A percentile compares a stretch with the other conserved stretches of the same genome.
These are phyloP conservation scores for Phaethornis superciliosus DNA, from an alignment of 2,113 vertebrate genomes.

Conservation along the genomic window DNA sequence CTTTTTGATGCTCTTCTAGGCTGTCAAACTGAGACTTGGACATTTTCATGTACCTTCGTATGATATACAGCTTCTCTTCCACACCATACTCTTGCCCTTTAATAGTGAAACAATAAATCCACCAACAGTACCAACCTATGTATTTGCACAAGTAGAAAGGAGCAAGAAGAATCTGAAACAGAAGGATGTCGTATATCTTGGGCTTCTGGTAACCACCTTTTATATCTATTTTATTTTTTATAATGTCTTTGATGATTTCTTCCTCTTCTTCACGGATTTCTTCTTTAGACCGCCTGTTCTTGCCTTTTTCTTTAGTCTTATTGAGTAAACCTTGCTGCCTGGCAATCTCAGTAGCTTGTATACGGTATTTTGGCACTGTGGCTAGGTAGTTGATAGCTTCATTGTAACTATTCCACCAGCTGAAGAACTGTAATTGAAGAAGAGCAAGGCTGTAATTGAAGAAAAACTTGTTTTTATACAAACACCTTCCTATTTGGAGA, in stretches of 20 bases:
- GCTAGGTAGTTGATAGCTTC: slow-evolving; percentile 95
- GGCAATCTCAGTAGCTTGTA: slow-evolving; percentile 93
- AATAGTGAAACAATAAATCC: slow-evolving; percentile 92
- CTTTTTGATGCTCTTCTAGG: slow-evolving; percentile 85
- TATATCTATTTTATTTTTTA: slow-evolving; percentile 98
- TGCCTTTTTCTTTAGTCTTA: slow-evolving; percentile 92
- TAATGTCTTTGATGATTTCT: slow-evolving; percentile 94
- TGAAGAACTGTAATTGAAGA: slow-evolving; percentile 89
- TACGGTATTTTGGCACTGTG: slow-evolving; percentile 94
- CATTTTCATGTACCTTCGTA: slow-evolving; percentile 94
- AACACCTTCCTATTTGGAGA: not conserved
- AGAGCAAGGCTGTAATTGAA: slow-evolving; percentile 6
- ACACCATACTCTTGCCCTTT: slow-evolving; percentile 90
- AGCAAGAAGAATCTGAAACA: slow-evolving; percentile 89
- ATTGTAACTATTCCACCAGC: slow-evolving; percentile 97
- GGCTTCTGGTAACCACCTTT: slow-evolving; percentile 98
- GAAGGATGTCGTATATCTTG: slow-evolving; percentile 89
- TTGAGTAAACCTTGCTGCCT: slow-evolving; percentile 93
- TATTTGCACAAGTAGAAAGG: slow-evolving; percentile 88
- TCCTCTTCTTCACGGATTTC: slow-evolving; percentile 96
- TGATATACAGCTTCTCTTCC: slow-evolving; percentile 91
- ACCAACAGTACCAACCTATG: slow-evolving; percentile 85
- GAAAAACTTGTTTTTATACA: not conserved
- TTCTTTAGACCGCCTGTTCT: slow-evolving; percentile 91
- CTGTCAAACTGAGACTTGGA: slow-evolving; percentile 94